Evolutionary conservation across 1,140 invertebrate genomes (phyloP), one percentile per base, ranked within the genome.

Genomic region (Cydia splendana): DNA sequence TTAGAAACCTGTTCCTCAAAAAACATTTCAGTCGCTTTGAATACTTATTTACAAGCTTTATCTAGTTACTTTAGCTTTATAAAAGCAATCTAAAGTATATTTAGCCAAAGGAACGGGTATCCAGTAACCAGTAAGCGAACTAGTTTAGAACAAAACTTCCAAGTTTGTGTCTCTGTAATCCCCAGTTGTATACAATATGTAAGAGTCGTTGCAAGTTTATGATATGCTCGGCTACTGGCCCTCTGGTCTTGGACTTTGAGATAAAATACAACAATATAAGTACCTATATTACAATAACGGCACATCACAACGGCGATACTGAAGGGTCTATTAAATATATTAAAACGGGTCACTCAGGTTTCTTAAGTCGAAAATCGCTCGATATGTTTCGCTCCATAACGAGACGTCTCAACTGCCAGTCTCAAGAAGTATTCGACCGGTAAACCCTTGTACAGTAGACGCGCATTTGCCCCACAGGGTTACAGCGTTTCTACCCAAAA

Each of bases 61-160:
- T 48, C 12, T 48, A 13, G 45, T 48, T 48, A 48, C 9, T 42
- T 10, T 15, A 48, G 12, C n/a, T 62, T 24, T 62, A 24, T 62
- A 20, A 62, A 62, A 62, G 53, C n/a, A 62, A 62, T 62, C 57
- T 62, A 62, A 62, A 62, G 20, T 24, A 62, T 62, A 53, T 53
- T 53, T 53, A 18, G 3, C 51, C 51, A 62, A 62, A 62, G 57
- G 24, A n/a, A 62, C 18, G 53, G n/a, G 53, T 57, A 18, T n/a
- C 53, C 15, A 24, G 18, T 62, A 62, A 24, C 57, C 57, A 62
- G 53, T 62, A 62, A 62, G 53, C 53, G 53, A 62, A 62, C 57
- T 62, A 62, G 57, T 62, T 62, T 62, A 18, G n/a, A 62, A 62
- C 57, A 24, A 62, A 24, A 62, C 20, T 62, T 10, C 57, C 57